These are phyloP conservation scores for Daktulosphaira vitifoliae DNA, from an alignment of 1,140 invertebrate genomes.

Conservation along the genomic window DNA sequence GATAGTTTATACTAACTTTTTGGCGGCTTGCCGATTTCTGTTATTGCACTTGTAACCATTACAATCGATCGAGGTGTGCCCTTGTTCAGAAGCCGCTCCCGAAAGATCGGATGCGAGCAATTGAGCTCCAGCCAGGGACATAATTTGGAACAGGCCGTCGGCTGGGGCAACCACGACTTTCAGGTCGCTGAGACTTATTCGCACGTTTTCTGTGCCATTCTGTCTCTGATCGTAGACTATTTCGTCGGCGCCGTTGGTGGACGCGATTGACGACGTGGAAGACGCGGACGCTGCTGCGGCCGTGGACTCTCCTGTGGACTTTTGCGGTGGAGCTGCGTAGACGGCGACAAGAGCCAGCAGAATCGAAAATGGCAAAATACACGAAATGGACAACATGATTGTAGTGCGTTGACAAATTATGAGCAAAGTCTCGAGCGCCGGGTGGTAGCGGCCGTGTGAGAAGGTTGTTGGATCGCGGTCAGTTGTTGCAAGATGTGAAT, in stretches of 20 bases:
- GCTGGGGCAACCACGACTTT: constrained; percentile 55
- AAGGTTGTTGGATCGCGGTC: neutral
- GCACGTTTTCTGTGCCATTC: constrained; percentile 59
- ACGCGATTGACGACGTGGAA: neutral
- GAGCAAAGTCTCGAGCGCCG: neutral
- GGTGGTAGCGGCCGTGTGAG: neutral
- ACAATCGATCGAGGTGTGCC: constrained; percentile 7
- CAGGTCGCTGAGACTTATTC: constrained; percentile 56
- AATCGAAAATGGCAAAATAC: neutral
- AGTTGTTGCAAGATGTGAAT: neutral
- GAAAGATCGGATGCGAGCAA: neutral
- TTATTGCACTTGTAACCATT: constrained; percentile 16
- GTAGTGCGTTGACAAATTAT: neutral
- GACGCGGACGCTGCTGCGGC: neutral
- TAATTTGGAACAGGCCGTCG: constrained; percentile 42
- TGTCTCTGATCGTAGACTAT: constrained; percentile 55
- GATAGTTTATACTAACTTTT: constrained; percentile 5
- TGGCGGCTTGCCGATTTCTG: constrained; percentile 7
- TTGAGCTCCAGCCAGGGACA: constrained; percentile 22
- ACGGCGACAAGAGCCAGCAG: neutral
- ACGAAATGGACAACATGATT: neutral
- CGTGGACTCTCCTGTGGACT: too few relatives aligned
- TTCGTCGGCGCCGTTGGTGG: constrained; percentile 11
- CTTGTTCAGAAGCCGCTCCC: neutral
- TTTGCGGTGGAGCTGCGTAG: neutral